Evolutionary conservation across 1,140 invertebrate species (phyloP).

Genomic region (Panagrolaimus sp.): DNA sequence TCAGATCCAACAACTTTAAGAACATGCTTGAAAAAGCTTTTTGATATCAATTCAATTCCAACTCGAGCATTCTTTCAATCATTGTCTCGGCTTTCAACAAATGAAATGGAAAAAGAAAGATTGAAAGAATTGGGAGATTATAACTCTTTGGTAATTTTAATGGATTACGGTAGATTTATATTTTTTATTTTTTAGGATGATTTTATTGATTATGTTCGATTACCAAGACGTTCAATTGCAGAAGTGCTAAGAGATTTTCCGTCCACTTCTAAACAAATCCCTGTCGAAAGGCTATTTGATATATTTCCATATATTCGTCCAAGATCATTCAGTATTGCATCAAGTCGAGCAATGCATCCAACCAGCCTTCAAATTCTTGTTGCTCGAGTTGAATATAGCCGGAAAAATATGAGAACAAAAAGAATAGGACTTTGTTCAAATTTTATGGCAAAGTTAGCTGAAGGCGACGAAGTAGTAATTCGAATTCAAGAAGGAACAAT

Average conservation of each 20-base stretch:
- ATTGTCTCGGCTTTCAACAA: slow-evolving; percentile 71
- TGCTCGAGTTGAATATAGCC: slow-evolving; percentile 82
- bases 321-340: slow-evolving; percentile 93
- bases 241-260: slow-evolving; percentile 89
- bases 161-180: too few species aligned
- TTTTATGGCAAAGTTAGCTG: neutral
- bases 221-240: slow-evolving; percentile 77
- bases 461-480: slow-evolving; percentile 66
- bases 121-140: slow-evolving; percentile 70
- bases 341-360: slow-evolving; percentile 64
- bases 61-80: slow-evolving; percentile 78
- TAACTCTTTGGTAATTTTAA: neutral
- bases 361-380: slow-evolving; percentile 75
- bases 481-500: slow-evolving; percentile 61
- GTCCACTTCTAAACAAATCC: slow-evolving; percentile 70
- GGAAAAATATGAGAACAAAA: slow-evolving; percentile 60
- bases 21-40: slow-evolving; percentile 60
- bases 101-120: slow-evolving; percentile 83
- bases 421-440: slow-evolving; percentile 5
- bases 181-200: slow-evolving; percentile 78
- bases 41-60: slow-evolving; percentile 70
- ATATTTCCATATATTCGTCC: slow-evolving; percentile 80
- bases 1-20: slow-evolving; percentile 54
- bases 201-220: slow-evolving; percentile 77
- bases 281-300: slow-evolving; percentile 76